Base-by-base conservation (phyloP, 2,113 vertebrate species). In the Falcunculus frontatus region DNA sequence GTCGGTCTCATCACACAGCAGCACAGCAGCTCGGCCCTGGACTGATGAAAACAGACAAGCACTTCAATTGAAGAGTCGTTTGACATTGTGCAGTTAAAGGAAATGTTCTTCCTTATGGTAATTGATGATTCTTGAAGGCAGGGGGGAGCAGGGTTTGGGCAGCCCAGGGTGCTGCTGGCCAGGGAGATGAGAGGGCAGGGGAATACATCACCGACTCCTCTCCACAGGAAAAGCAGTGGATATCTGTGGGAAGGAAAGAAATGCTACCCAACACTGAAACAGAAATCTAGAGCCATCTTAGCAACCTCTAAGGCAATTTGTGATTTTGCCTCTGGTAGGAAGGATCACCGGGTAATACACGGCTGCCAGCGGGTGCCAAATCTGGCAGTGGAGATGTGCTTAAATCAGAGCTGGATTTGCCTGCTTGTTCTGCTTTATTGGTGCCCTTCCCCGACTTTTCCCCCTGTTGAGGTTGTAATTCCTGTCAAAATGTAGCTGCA, bases 121-220 rank as follows among this genome's bases (percentile, higher is more conserved):
- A 89, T 74, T 74, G 87, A 96, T 84, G 78, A 78, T 77, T 91
- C 35, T 39, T 83, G 65, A 95, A 95, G 81, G 44, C 56, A 55
- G 69, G 13, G 33, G 69, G 33, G 32, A 73, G 73, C 42, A 79
- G 42, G 57, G 57, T 29, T 32, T 2, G 21, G 65, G 52, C 47
- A 78, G 41, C 78, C 26, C 76, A 30, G 46, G 91, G 73, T 89
- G 50, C 92, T 93, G 77, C 65, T 75, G 72, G 69, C 53, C 44
- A 46, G 56, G 63, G 22, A 62, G 77, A 81, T 50, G 15, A 96
- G 56, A 0, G 3, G 1, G 18, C 33, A 7, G 0, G 21, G 55
- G 37, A 50, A 4, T 1, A 1, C 9, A 12, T 18, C 1, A 0
- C 17, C 0, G 0, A 10, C 33, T 84, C 29, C 33, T 44, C 19